Base-by-base conservation (phyloP, 2,797 vertebrate species). In the Artibeus lituratus region DNA sequence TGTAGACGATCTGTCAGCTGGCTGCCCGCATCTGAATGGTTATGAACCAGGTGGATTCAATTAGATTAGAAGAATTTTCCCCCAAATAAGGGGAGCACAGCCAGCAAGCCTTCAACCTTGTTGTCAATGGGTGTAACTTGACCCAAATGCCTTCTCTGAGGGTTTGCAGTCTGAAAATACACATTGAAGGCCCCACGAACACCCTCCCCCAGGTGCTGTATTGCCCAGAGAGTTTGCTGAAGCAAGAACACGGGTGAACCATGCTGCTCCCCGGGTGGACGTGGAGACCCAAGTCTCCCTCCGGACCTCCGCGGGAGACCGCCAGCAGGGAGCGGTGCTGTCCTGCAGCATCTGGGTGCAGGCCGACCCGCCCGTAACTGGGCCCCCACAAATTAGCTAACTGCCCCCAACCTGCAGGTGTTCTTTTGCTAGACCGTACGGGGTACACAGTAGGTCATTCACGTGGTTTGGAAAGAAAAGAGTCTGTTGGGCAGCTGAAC, bases 41-140 rank as follows among this genome's bases (percentile, higher is more conserved):
- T 87, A 21, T 16, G 84, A 86, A 72, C 44, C 85, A 88, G 87
- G 65, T 49, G 37, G 73, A 76, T 51, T 88, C 39, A 57, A 74
- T 39, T 67, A 84, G 37, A 65, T 22, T 10, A 69, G 65, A 67
- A 84, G 67, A 65, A 2, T 24, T 44, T 89, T 82, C 53, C 70
- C 69, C 47, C 81, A 16, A 85, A 22, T 35, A 44, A 59, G 77
- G 42, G 29, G 70, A 83, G 19, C 44, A 15, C 67, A 82, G 53
- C 18, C 80, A 44, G 47, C 10, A 44, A 77, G 76, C 19, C 62
- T 65, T 74, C 32, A 12, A 4, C 32, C 26, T 92, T 51, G 29
- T 35, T 55, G 49, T 10, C 81, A 77, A 57, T 80, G 24, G 73
- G 47, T 83, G 44, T 53, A 55, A 29, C 70, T 82, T 69, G 74